phyloP scores from a whole-genome alignment of 2,113 vertebrate genomes.

The Cebus imitator region DNA sequence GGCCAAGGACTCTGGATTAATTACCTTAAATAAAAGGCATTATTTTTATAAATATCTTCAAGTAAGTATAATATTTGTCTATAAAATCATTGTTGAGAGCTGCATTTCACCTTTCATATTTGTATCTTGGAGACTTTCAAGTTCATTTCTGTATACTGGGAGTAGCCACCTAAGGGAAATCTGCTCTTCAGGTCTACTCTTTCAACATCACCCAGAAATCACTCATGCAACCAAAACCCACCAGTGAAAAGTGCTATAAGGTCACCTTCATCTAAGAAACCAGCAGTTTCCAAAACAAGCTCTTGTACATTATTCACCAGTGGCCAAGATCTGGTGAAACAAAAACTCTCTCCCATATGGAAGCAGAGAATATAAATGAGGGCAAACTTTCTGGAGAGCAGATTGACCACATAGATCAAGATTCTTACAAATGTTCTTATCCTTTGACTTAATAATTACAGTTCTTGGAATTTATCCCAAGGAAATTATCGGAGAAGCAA shows the following conservation, averaged over 20 bases:
- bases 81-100: not conserved
- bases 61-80: not conserved
- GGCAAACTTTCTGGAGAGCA: not conserved
- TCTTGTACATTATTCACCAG: not conserved
- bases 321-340: not conserved
- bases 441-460: constrained; percentile 64
- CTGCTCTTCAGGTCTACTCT: not conserved
- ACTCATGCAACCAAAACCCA: not conserved
- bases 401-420: not conserved
- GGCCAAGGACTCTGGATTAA: not conserved
- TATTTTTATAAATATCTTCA: not conserved
- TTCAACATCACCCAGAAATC: not conserved
- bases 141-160: not conserved
- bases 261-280: not conserved
- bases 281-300: not conserved
- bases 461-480: constrained; percentile 73
- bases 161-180: not conserved
- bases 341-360: not conserved
- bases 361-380: constrained; percentile 11
- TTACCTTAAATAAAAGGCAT: not conserved
- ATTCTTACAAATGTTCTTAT: constrained; percentile 66
- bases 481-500: constrained; percentile 69
- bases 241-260: not conserved
- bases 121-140: not conserved
- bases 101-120: not conserved